Conservation (phyloP, 1,140 invertebrate genomes). For the Euschistus heros region DNA sequence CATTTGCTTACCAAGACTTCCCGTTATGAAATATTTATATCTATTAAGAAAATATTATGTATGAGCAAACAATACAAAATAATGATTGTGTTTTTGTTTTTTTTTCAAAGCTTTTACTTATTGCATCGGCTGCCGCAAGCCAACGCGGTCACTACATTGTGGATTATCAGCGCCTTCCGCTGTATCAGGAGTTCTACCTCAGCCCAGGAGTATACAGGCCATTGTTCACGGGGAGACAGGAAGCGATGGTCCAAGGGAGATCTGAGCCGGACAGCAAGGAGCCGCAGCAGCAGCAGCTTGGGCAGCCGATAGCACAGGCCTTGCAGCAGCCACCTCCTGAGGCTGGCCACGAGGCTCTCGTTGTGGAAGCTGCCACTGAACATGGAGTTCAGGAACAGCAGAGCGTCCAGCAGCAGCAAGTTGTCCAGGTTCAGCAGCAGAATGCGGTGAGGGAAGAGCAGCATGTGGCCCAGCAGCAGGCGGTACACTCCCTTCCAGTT, state of each 20-base stretch:
- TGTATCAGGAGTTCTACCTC: conserved; percentile 19
- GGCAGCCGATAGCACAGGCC: neutral
- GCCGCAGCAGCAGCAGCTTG: neutral
- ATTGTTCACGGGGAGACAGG: neutral
- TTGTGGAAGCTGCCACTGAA: neutral
- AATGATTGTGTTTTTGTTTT: neutral
- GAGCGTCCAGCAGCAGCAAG: conserved; percentile 1
- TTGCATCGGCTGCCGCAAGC: neutral
- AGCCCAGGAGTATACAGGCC: conserved; percentile 9
- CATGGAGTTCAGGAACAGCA: neutral
- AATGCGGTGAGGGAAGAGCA: neutral
- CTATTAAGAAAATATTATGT: neutral
- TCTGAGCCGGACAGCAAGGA: neutral
- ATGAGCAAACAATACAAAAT: neutral
- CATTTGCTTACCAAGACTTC: no score
- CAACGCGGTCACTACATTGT: conserved; percentile 21
- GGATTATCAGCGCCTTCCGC: conserved; percentile 10
- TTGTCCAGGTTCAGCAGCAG: neutral
- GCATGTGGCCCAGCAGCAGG: neutral
- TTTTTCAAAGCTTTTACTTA: neutral
- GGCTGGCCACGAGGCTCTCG: no score
- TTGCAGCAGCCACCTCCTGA: neutral
- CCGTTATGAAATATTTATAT: neutral
- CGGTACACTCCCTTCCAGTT: conserved; percentile 21
- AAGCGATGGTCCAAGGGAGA: neutral